These are phyloP conservation scores for Hydrozoanthus gracilis DNA, from an alignment of 92 coral and sea anemone genomes.

Conservation along the genomic window DNA sequence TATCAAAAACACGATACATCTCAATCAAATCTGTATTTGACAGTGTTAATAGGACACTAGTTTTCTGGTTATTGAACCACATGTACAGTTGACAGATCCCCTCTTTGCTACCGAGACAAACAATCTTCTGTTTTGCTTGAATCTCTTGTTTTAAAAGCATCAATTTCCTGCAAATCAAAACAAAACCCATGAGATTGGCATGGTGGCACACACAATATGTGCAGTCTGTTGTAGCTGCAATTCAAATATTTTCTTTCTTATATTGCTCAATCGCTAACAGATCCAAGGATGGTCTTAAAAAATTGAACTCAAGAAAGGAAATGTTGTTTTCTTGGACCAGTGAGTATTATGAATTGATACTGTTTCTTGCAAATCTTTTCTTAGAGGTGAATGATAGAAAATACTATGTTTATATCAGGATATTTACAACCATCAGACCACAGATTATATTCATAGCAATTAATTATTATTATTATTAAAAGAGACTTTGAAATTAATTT, in stretches of 20 bases:
- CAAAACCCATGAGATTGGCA: constrained; percentile 9
- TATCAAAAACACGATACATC: constrained; percentile 6
- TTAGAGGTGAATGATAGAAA: constrained; percentile 3
- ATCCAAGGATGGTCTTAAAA: not conserved
- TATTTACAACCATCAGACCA: not conserved
- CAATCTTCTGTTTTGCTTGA: constrained; percentile 7
- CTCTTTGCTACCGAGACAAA: constrained; percentile 9
- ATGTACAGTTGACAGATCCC: constrained; percentile 9
- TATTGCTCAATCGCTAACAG: not conserved
- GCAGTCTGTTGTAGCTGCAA: constrained; percentile 6
- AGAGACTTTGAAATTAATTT: not conserved
- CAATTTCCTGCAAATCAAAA: constrained; percentile 6
- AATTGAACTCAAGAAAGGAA: constrained; percentile 1
- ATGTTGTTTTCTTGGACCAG: constrained; percentile 8
- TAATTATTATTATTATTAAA: not conserved
- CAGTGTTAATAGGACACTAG: constrained; percentile 8
- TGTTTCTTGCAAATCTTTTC: constrained; percentile 6
- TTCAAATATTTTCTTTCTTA: not conserved
- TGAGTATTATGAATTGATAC: constrained; percentile 6
- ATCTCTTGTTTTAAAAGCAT: constrained; percentile 6
- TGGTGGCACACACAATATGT: constrained; percentile 1
- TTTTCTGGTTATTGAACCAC: constrained; percentile 7
- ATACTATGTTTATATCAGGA: not conserved
- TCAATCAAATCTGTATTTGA: constrained; percentile 6
- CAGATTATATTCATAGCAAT: not conserved